These are phyloP conservation scores for Drosophila nasuta DNA, from an alignment of 1,140 invertebrate genomes.

Conservation along the genomic window DNA sequence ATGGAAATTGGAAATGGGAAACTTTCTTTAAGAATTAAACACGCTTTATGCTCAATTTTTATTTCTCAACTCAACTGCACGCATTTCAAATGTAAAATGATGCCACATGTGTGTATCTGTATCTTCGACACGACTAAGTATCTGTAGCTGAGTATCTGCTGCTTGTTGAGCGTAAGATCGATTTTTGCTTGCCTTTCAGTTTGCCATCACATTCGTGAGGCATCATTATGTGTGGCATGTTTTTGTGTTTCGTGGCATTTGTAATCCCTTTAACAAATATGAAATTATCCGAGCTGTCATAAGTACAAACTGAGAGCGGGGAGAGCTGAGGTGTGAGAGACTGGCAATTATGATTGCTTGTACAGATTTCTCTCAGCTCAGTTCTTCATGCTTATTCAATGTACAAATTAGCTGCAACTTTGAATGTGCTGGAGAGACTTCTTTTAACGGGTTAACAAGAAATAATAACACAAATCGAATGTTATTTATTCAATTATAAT, in stretches of 20 bases:
- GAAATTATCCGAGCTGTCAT: slow-evolving; percentile 67
- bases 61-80: slow-evolving; percentile 40
- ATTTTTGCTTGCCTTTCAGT: slow-evolving; percentile 69
- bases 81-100: slow-evolving; percentile 74
- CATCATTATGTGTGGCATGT: slow-evolving; percentile 44
- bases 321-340: not conserved
- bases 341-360: slow-evolving; percentile 5
- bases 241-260: slow-evolving; percentile 44
- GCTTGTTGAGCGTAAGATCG: slow-evolving; percentile 62
- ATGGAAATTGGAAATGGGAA: slow-evolving; percentile 24
- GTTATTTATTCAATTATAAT: too few relatives aligned
- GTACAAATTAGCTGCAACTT: slow-evolving; percentile 24
- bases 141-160: slow-evolving; percentile 25
- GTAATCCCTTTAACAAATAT: slow-evolving; percentile 66
- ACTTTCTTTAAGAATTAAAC: slow-evolving; percentile 78
- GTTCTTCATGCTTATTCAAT: slow-evolving; percentile 48
- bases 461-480: too few relatives aligned
- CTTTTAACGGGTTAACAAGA: not conserved
- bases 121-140: not conserved
- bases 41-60: slow-evolving; percentile 81
- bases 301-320: slow-evolving; percentile 22
- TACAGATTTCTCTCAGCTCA: slow-evolving; percentile 18
- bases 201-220: slow-evolving; percentile 16
- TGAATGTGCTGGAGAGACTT: not conserved
- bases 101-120: slow-evolving; percentile 71